Evolutionary conservation across 2,797 vertebrate genomes (phyloP).

Genomic region (Trachurus trachurus): DNA sequence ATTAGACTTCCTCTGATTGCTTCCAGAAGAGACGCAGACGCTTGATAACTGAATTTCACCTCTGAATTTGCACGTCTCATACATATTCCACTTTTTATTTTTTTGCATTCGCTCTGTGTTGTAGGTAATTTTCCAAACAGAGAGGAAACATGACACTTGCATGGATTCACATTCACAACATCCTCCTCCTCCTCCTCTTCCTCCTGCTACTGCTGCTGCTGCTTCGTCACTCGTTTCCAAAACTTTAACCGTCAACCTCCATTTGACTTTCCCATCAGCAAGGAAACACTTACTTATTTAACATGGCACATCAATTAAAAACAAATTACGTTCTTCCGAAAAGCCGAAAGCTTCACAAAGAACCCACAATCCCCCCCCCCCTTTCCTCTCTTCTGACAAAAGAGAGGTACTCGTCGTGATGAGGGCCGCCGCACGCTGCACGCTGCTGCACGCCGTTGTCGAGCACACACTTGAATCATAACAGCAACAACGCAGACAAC

Average conservation of each 20-base stretch:
- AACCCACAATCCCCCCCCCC: constrained; percentile 2
- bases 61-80: constrained; percentile 35
- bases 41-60: constrained; percentile 44
- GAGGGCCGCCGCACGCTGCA: not conserved
- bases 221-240: constrained; percentile 8
- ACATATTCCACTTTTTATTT: constrained; percentile 31
- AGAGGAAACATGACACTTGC: constrained; percentile 21
- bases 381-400: constrained; percentile 14
- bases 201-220: not conserved
- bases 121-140: constrained; percentile 11
- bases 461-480: constrained; percentile 18
- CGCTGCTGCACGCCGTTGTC: not conserved
- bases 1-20: constrained; percentile 62
- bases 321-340: constrained; percentile 19
- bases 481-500: constrained; percentile 22
- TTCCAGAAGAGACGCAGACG: constrained; percentile 52
- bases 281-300: constrained; percentile 32
- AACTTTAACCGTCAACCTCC: constrained; percentile 38
- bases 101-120: not conserved
- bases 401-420: not conserved
- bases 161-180: not conserved
- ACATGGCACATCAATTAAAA: constrained; percentile 46
- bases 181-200: not conserved
- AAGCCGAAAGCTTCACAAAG: constrained; percentile 12
- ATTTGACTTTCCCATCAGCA: constrained; percentile 65